A percentile compares a stretch with the other conserved stretches of the same genome.
phyloP scores from a whole-genome alignment of 2,113 vertebrate species.

The Alexandromys fortis region DNA sequence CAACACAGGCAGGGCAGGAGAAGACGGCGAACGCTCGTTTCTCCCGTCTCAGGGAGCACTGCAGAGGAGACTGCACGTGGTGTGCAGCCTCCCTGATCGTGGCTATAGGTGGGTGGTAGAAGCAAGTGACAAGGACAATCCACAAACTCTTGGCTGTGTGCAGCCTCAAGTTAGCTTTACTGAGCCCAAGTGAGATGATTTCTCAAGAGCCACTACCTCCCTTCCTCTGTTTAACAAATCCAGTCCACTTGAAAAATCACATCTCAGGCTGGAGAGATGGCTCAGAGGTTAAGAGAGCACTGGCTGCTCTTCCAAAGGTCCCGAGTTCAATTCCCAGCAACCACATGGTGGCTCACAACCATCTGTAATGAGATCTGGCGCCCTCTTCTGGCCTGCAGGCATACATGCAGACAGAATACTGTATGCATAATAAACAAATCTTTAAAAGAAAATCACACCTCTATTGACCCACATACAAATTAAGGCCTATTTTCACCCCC shows the following conservation, averaged over 20 bases:
- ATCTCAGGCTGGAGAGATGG: too few relatives aligned
- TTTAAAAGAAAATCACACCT: too few relatives aligned
- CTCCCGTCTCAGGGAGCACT: background rate
- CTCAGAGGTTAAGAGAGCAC: too few relatives aligned
- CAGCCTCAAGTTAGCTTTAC: background rate
- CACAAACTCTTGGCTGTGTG: background rate
- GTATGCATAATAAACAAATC: too few relatives aligned
- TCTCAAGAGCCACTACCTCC: background rate
- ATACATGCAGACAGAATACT: too few relatives aligned
- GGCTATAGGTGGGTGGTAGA: background rate
- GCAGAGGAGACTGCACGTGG: accelerated
- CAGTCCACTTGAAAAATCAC: too few relatives aligned
- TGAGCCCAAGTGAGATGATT: background rate
- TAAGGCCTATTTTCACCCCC: background rate
- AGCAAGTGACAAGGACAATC: background rate
- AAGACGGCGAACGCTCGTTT: background rate
- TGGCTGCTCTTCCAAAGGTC: too few relatives aligned
- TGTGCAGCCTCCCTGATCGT: background rate
- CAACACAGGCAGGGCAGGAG: background rate
- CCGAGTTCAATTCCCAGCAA: too few relatives aligned
- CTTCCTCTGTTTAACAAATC: background rate
- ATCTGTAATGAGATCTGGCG: too few relatives aligned
- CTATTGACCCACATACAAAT: background rate
- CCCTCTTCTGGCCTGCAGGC: too few relatives aligned
- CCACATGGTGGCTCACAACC: too few relatives aligned